phyloP scores from a whole-genome alignment of 2,113 vertebrate species.

The Pollimyrus isidori region DNA sequence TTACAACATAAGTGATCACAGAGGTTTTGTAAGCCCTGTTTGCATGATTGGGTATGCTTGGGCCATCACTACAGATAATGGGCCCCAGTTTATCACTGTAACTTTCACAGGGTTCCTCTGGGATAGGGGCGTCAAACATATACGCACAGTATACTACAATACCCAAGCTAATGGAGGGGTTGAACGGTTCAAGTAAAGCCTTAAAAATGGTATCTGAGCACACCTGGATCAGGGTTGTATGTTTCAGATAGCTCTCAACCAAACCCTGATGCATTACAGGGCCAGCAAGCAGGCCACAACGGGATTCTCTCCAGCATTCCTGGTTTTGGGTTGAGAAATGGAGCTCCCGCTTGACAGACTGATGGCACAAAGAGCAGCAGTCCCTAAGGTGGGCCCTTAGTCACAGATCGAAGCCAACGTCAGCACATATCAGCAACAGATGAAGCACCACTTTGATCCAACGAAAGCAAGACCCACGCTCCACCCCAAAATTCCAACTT shows the following conservation, averaged over 20 bases:
- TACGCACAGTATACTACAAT: not conserved
- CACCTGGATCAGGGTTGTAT: constrained; percentile 15
- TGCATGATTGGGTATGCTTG: not conserved
- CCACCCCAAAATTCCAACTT: too few relatives aligned
- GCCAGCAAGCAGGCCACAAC: constrained; percentile 17
- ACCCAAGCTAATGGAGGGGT: not conserved
- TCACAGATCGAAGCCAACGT: too few relatives aligned
- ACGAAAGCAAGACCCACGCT: too few relatives aligned
- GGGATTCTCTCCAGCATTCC: not conserved
- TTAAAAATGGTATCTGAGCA: constrained; percentile 1
- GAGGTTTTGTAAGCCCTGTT: not conserved
- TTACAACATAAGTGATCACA: too few relatives aligned
- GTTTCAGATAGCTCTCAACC: constrained; percentile 6
- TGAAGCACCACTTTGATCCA: too few relatives aligned
- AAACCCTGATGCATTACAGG: constrained; percentile 23
- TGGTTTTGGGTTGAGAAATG: too few relatives aligned
- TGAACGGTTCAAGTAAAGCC: not conserved
- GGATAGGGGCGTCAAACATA: not conserved
- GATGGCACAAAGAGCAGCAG: too few relatives aligned
- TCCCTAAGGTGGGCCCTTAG: too few relatives aligned
- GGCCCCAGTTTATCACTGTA: not conserved
- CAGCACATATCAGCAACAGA: too few relatives aligned
- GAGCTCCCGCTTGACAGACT: too few relatives aligned
- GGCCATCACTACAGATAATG: not conserved
- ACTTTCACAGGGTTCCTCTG: not conserved